Base-by-base conservation (phyloP, 53 echinoderm and acorn worm species). In the Luidia sarsii region DNA sequence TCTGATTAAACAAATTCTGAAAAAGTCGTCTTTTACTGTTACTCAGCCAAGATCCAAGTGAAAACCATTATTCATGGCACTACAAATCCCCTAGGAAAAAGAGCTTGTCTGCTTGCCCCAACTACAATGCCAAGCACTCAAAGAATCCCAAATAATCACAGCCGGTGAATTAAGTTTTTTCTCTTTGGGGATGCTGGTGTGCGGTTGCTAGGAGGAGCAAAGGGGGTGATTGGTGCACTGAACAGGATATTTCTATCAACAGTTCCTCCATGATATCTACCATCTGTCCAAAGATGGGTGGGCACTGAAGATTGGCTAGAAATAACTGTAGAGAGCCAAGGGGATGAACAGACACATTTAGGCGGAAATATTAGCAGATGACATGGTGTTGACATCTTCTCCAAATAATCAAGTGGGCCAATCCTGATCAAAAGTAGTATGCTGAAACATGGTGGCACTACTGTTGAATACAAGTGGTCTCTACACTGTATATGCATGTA, bases 221-320 rank as follows among this genome's bases (percentile, higher is more conserved):
- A 41, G 6, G 41, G 41, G 6, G 11, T 41, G 6, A 7, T 13
- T 39, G 24, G 7, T 24, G 7, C 25, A 59, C 24, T 28, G 36
- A 30, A 38, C 8, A 39, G 59, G 22, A 27, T n/a, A 20, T 16
- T 28, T 77, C 59, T 27, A n/a, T 60, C 77, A 60, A 33, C 77
- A 77, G 45, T 15, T 30, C 20, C 61, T 7, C 18, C 61, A 3
- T 61, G 62, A 57, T 77, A 48, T n/a, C 33, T 45, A 77, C 59
- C 77, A 77, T 77, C 61, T 77, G 61, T 61, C 61, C 16, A 35
- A 14, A n/a, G n/a, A n/a, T n/a, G n/a, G n/a, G n/a, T n/a, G n/a
- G n/a, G n/a, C n/a, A n/a, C n/a, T n/a, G 74, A 36, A 35, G 56
- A 74, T 36, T 36, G 28, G 41, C 38, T 28, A 74, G 11, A 27